Evolutionary conservation across 2,888 invertebrate species (phyloP).

Genomic region (Eristalinus aeneus): DNA sequence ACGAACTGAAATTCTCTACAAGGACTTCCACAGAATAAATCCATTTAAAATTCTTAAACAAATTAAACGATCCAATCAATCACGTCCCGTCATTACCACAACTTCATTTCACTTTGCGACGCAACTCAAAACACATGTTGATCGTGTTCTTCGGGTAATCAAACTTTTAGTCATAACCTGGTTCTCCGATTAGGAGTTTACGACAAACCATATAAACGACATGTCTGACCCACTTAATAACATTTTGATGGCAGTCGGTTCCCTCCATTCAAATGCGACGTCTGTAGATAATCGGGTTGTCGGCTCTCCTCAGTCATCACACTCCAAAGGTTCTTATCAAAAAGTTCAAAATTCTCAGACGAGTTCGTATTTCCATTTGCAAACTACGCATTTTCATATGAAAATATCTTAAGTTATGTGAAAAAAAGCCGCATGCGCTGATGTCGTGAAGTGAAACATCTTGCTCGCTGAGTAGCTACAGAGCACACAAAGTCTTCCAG

Average conservation of each 20-base stretch:
- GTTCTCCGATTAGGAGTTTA: not conserved
- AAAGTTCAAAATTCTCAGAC: not conserved
- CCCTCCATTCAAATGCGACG: not conserved
- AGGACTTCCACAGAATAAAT: too few species aligned
- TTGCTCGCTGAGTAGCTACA: not conserved
- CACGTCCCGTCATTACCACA: too few species aligned
- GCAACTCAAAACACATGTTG: not conserved
- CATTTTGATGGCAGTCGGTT: not conserved
- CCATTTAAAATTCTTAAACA: too few species aligned
- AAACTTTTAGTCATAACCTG: not conserved
- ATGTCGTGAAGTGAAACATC: constrained; percentile 23
- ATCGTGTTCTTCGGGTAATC: too few species aligned
- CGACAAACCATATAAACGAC: not conserved
- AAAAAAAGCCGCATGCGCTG: constrained; percentile 19
- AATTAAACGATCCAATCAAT: too few species aligned
- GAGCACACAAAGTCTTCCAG: not conserved
- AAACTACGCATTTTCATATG: not conserved
- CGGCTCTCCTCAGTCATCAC: not conserved
- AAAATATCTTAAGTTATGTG: constrained; percentile 37
- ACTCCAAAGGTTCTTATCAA: not conserved
- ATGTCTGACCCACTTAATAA: not conserved
- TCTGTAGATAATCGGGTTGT: not conserved
- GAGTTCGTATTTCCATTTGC: not conserved
- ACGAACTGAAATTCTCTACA: too few species aligned
- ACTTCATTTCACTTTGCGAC: too few species aligned